Evolutionary conservation across 2,797 vertebrate genomes (phyloP), one percentile per base, ranked within the genome.

Genomic region (Artibeus lituratus): DNA sequence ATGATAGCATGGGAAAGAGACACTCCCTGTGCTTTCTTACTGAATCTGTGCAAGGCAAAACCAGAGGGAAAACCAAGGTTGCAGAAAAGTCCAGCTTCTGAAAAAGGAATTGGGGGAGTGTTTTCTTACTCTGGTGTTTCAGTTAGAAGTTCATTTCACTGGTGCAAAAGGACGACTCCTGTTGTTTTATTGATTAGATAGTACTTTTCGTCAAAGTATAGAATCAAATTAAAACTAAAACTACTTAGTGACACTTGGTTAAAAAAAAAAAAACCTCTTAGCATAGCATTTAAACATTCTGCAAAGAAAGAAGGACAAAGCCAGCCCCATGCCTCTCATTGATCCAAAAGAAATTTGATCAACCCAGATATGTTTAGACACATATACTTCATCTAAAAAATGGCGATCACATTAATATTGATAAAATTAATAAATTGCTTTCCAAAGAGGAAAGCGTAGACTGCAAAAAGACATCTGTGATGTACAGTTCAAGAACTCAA

Each of bases 371-470:
- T 21, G 19, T 65, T 74, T 67, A 94, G 19, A 39, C 39, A 96
- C 26, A 94, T 65, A 53, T 19, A 87, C 32, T 81, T 93, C 72
- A 95, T 95, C 73, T 73, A 80, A 73, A 94, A 35, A 51, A 80
- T 86, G n/a, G 49, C 82, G 97, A 93, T 94, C 92, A 35, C 84
- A 95, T 93, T 97, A 95, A 95, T 95, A 96, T 95, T 95, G 95
- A 95, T 85, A 95, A 88, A 96, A 98, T 97, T 98, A 98, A 96
- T 89, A 97, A 98, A 98, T 96, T 97, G 92, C 72, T 91, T 98
- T 95, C 94, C 97, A 96, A 94, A 91, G 86, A 98, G 92, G 94
- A 96, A 96, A 97, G 94, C 94, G 97, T 87, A 97, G 76, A 88
- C 92, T 97, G 89, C 94, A 96, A 96, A 98, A 96, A 96, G 97